A percentile compares a stretch with the other conserved stretches of the same genome.
phyloP scores from a whole-genome alignment of 2,888 invertebrate genomes.

The Tipula confusa region DNA sequence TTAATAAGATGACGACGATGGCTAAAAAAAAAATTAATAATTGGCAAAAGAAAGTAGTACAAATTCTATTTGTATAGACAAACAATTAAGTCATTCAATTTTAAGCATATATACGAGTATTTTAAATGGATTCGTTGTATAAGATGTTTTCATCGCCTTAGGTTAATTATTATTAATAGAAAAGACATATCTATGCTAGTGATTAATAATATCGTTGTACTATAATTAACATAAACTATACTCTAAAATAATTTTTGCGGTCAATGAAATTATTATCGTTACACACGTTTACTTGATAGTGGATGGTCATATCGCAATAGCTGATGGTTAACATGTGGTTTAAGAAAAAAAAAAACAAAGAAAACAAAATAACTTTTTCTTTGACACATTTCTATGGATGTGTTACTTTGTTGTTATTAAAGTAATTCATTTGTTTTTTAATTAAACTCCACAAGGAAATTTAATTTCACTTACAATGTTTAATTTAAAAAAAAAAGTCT shows the following conservation, averaged over 20 bases:
- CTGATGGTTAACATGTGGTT: not conserved
- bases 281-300: not conserved
- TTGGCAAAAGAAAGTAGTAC: not conserved
- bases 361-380: not conserved
- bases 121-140: not conserved
- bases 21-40: not conserved
- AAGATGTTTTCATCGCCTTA: not conserved
- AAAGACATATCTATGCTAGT: not conserved
- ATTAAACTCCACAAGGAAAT: not conserved
- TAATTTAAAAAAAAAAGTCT: not conserved
- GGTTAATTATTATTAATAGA: too few relatives aligned
- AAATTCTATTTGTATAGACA: not conserved
- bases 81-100: not conserved
- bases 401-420: not conserved
- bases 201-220: not conserved
- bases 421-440: not conserved
- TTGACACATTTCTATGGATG: not conserved
- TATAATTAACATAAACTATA: not conserved
- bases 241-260: not conserved
- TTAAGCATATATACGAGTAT: not conserved
- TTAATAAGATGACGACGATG: not conserved
- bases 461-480: not conserved
- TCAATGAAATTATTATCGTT: not conserved
- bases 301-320: not conserved
- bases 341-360: not conserved